Conservation (phyloP, 2,113 vertebrate genomes). For the Passerina amoena region DNA sequence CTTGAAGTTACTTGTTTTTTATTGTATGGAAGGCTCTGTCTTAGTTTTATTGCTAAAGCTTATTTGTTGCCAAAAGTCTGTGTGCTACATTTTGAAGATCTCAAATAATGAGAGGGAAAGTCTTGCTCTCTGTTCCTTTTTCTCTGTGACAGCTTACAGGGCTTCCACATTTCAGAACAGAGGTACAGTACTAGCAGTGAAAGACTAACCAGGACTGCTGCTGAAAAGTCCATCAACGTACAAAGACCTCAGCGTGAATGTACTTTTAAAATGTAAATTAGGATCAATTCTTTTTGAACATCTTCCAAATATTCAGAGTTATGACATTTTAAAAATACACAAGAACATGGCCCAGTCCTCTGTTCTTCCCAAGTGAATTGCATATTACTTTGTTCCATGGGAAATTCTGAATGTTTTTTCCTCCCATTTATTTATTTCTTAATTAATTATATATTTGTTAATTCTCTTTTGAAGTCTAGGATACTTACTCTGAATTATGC, state of each 20-base stretch:
- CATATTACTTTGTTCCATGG: background rate
- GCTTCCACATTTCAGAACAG: background rate
- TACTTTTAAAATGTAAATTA: background rate
- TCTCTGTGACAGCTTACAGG: background rate
- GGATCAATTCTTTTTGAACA: background rate
- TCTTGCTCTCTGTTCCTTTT: background rate
- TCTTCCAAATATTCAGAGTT: background rate
- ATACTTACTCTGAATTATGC: background rate
- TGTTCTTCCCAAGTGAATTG: conserved; percentile 11
- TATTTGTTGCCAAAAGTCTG: background rate
- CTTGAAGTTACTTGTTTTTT: background rate
- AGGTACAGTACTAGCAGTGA: background rate
- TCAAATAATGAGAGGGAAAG: background rate
- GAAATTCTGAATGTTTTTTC: background rate
- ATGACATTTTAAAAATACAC: background rate
- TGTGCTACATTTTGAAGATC: background rate
- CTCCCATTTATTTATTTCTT: background rate
- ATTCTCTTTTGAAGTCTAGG: background rate
- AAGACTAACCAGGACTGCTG: background rate
- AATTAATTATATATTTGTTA: background rate
- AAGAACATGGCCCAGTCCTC: background rate
- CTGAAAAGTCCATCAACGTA: background rate
- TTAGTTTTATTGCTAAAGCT: background rate
- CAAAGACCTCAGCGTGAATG: background rate
- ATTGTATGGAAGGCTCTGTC: background rate